Evolutionary conservation across 2,113 vertebrate genomes (phyloP), one percentile per base, ranked within the genome.

Genomic region (Lampris incognitus): DNA sequence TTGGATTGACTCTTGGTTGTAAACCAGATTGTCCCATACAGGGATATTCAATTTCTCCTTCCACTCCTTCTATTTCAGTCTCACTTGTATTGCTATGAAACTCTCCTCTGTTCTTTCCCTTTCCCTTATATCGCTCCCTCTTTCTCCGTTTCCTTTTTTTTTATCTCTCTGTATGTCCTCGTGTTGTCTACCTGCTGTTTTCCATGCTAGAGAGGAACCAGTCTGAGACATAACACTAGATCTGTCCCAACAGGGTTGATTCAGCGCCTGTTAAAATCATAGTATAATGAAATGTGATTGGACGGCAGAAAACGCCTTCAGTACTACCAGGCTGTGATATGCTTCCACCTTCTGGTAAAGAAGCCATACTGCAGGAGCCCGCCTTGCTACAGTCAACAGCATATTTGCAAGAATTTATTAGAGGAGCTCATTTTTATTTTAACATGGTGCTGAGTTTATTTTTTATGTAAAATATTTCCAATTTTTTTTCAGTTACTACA

Each of bases 301-400:
- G 67, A 58, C 55, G 11, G 11, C 0, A 11, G 4, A 40, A 11
- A 67, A 7, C n/a, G 49, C 36, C 51, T 11, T 42, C 37, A 68
- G 4, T 5, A n/a, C 42, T 11, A 0, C 11, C 66, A 63, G n/a
- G 24, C 54, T 72, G 39, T 70, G 42, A 36, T n/a, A 72, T 42
- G 44, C 76, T 78, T 86, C 89, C 88, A 75, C 79, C 83, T 1
- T 50, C 13, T 92, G 89, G 87, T 78, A 6, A 73, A 69, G 0
- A 0, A 9, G 2, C 37, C 9, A 54, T 56, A 74, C 5, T 74
- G 62, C 62, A 65, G 37, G 3, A 42, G 24, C 24, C 24, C 24
- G 24, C 24, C 24, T 24, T 24, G 24, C 24, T 24, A 24, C 24
- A 24, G 24, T 24, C 24, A 24, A 24, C 24, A 24, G 24, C 49